These are phyloP conservation scores for Dendropsophus ebraccatus DNA, from an alignment of 2,113 vertebrate genomes.

Conservation along the genomic window DNA sequence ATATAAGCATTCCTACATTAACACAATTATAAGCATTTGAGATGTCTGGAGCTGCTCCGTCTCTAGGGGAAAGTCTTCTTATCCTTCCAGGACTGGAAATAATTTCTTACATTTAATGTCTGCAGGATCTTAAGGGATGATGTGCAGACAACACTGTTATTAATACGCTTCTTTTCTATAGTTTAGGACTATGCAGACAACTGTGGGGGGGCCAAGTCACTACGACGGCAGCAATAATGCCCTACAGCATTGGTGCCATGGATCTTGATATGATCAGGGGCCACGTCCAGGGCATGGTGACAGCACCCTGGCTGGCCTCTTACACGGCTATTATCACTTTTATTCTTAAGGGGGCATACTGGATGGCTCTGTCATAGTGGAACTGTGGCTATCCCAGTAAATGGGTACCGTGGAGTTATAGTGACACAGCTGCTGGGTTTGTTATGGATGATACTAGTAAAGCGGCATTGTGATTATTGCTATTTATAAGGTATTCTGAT, in stretches of 20 bases:
- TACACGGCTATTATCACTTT: neutral
- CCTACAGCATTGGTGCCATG: neutral
- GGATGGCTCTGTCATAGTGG: neutral
- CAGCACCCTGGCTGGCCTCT: too few species aligned
- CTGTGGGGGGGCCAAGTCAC: neutral
- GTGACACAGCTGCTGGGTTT: too few species aligned
- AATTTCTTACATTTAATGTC: neutral
- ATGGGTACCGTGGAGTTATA: too few species aligned
- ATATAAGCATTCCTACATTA: neutral
- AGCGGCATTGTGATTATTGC: too few species aligned
- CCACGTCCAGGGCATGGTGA: too few species aligned
- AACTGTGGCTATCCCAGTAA: neutral
- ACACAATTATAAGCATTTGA: neutral
- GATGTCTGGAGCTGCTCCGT: neutral
- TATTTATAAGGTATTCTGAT: too few species aligned
- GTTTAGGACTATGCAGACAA: neutral
- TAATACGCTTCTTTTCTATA: too few species aligned
- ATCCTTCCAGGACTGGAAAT: neutral
- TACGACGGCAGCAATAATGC: neutral
- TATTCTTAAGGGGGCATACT: neutral
- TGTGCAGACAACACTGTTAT: too few species aligned
- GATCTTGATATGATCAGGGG: too few species aligned
- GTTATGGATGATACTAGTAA: too few species aligned
- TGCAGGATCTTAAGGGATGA: neutral
- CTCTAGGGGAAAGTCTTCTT: neutral